phyloP scores from a whole-genome alignment of 2,797 vertebrate species.

The Poecilia picta region DNA sequence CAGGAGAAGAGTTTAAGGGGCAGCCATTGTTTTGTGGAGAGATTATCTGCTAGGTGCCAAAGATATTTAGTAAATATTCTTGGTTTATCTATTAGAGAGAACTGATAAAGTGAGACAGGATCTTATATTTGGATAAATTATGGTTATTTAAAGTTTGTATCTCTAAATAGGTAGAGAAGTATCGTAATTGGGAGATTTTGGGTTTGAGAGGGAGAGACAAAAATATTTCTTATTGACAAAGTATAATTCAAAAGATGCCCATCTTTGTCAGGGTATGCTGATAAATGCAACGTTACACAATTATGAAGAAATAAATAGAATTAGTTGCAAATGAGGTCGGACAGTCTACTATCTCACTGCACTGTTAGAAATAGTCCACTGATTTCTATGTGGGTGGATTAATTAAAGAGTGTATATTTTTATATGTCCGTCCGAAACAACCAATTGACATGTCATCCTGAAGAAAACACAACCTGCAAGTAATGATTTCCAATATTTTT shows the following conservation, averaged over 20 bases:
- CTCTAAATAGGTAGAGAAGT: too few species aligned
- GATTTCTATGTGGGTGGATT: neutral
- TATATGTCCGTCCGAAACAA: neutral
- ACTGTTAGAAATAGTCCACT: neutral
- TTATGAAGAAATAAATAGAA: neutral
- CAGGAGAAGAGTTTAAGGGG: neutral
- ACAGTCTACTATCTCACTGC: neutral
- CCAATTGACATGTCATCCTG: neutral
- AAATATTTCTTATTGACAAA: neutral
- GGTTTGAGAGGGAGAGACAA: neutral
- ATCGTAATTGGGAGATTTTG: too few species aligned
- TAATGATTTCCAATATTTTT: slow-evolving; percentile 1
- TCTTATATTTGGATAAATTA: too few species aligned
- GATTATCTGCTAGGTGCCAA: neutral
- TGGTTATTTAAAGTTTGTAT: too few species aligned
- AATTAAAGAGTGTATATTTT: neutral
- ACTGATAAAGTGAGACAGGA: too few species aligned
- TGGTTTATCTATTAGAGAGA: too few species aligned
- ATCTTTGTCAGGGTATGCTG: neutral
- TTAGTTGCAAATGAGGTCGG: neutral
- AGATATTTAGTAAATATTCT: neutral
- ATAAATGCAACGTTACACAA: neutral
- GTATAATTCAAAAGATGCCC: neutral
- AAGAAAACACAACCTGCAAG: neutral
- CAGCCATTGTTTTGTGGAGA: neutral